Percentiles rank a stretch among this genome's conserved stretches.
These are phyloP conservation scores for Chrysolina americana DNA, from an alignment of 2,888 invertebrate genomes.

Conservation along the genomic window DNA sequence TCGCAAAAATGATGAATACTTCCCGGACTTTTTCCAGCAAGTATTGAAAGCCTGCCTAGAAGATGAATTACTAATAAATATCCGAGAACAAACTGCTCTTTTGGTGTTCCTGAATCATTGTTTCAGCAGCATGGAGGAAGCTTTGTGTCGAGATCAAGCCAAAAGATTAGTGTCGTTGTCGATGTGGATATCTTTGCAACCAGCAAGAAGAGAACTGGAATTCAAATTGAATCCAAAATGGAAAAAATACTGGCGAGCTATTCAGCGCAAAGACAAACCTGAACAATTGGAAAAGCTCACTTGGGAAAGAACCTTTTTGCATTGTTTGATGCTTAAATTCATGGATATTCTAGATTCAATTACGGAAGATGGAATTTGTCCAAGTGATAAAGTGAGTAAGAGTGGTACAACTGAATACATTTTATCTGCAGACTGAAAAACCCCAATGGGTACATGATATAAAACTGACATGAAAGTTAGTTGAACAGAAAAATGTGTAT, in stretches of 20 bases:
- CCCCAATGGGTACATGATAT: too few species aligned
- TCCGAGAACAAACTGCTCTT: conserved; percentile 88
- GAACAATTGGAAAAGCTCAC: conserved; percentile 78
- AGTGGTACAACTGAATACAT: too few species aligned
- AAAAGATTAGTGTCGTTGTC: conserved; percentile 92
- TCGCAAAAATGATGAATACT: conserved; percentile 82
- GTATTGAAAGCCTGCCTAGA: conserved; percentile 83
- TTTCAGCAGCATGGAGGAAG: conserved; percentile 98
- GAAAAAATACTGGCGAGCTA: conserved; percentile 92
- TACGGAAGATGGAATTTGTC: conserved; percentile 75
- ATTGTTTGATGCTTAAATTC: conserved; percentile 89
- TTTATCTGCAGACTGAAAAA: too few species aligned
- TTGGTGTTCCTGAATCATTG: conserved; percentile 95
- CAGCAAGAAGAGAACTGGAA: conserved; percentile 87
- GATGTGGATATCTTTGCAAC: conserved; percentile 93
- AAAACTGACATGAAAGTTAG: too few species aligned
- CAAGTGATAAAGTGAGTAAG: conserved; percentile 73
- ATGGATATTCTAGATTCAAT: conserved; percentile 85
- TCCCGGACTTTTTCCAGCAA: conserved; percentile 86
- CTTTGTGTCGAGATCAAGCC: conserved; percentile 90
- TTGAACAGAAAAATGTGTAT: too few species aligned
- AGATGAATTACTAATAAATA: conserved; percentile 71
- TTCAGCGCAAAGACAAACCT: conserved; percentile 87
- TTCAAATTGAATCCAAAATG: conserved; percentile 90
- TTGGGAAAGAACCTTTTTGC: conserved; percentile 92